These are phyloP conservation scores for Cataglyphis cursor DNA, from an alignment of 2,888 invertebrate species.

Conservation along the genomic window DNA sequence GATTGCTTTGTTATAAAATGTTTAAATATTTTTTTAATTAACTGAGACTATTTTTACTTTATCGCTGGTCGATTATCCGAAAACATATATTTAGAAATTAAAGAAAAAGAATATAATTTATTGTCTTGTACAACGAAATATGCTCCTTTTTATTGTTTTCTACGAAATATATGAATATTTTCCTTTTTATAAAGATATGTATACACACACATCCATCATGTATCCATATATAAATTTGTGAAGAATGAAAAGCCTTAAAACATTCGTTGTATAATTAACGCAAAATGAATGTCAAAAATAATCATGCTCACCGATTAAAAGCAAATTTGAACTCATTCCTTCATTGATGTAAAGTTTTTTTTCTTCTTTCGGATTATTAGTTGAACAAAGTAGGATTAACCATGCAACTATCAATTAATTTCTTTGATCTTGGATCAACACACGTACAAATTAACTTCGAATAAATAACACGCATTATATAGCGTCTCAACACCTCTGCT, in stretches of 20 bases:
- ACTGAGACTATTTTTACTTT: conserved; percentile 5
- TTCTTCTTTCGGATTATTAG: neutral
- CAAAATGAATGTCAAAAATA: neutral
- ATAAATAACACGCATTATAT: neutral
- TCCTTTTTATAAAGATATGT: conserved; percentile 60
- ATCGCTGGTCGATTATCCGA: neutral
- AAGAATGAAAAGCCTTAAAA: neutral
- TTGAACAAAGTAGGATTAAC: neutral
- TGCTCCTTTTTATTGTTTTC: conserved; percentile 56
- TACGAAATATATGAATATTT: conserved; percentile 58
- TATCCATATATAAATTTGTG: neutral
- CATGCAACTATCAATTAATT: neutral
- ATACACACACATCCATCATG: neutral
- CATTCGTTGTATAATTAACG: neutral
- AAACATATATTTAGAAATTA: neutral
- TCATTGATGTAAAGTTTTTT: neutral
- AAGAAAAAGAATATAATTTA: neutral
- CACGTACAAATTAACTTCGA: neutral
- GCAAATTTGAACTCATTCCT: neutral
- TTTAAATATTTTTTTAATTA: conserved; percentile 19
- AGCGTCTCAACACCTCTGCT: too few species aligned
- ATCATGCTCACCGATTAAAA: neutral
- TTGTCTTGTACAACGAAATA: neutral
- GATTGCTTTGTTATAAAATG: conserved; percentile 20
- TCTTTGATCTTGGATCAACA: neutral